Base-by-base conservation (phyloP, 2,797 vertebrate species). In the Hapalemur alaotrensis region DNA sequence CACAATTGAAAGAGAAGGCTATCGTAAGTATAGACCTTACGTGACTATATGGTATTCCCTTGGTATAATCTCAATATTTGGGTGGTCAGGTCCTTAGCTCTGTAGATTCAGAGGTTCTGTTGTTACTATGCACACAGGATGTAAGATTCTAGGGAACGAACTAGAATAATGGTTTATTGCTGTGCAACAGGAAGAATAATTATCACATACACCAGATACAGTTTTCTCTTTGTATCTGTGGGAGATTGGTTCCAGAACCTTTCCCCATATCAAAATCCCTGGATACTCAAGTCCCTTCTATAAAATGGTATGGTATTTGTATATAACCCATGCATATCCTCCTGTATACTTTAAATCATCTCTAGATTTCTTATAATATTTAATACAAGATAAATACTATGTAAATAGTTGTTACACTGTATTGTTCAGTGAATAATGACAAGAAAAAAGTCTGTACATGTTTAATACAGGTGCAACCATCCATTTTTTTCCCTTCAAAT, bases 61-160 rank as follows among this genome's bases (percentile, higher is more conserved):
- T 93, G 76, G 28, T 91, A 30, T 81, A 81, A 75, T 83, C 63
- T 35, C 5, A 86, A 10, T 88, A 7, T 95, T 90, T 87, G 54
- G 23, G 43, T 86, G 32, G 54, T 63, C 20, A 65, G 32, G 35
- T 75, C n/a, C 50, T 88, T 89, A 81, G 61, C 12, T 67, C 70
- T 93, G 23, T 80, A 87, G 35, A 93, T 28, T 91, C 35, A 88
- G 93, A 91, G 88, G 43, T 84, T 82, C 38, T 83, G 15, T 96
- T 76, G 11, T 86, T 90, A 86, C 50, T 90, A 4, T 91, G 30
- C 13, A 72, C 12, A n/a, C 7, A 73, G 48, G 48, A 32, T 95
- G 35, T 30, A 25, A 41, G 22, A 67, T 18, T 86, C 38, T 22
- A 41, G 9, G 25, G 48, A 78, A 75, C 48, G n/a, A 86, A 65